Percentiles rank a stretch among this genome's conserved stretches.
These are phyloP conservation scores for Platysternon megacephalum DNA, from an alignment of 2,113 vertebrate species.

Conservation along the genomic window DNA sequence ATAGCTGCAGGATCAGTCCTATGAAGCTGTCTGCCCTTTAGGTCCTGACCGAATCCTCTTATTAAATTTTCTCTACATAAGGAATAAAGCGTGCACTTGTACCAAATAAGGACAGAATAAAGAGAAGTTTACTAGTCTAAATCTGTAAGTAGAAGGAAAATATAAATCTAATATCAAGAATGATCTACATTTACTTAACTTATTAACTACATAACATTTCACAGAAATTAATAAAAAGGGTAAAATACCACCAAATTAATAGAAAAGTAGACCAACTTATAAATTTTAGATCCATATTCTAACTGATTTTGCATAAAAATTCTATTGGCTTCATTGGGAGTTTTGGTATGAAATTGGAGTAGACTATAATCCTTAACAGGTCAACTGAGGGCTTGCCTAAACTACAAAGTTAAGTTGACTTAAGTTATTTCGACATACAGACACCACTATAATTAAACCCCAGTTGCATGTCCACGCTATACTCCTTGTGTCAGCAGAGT, in stretches of 20 bases:
- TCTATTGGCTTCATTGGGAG: background rate
- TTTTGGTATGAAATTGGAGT: background rate
- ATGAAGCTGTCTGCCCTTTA: background rate
- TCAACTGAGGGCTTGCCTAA: background rate
- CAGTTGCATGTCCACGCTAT: no score
- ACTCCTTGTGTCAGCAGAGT: no score
- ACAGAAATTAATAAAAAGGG: background rate
- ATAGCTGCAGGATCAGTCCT: background rate
- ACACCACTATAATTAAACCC: no score
- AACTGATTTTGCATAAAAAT: background rate
- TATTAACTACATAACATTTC: background rate
- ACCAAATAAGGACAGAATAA: background rate
- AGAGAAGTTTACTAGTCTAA: background rate
- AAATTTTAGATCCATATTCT: background rate
- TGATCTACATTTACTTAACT: background rate
- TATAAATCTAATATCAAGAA: background rate
- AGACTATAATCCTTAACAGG: background rate
- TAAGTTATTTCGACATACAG: no score
- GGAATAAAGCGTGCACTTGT: background rate
- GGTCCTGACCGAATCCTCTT: background rate
- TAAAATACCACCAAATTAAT: background rate
- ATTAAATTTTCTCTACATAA: background rate
- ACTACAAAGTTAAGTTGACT: no score
- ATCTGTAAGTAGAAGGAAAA: background rate
- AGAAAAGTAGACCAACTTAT: background rate